These are phyloP conservation scores for Odontamblyopus rebecca DNA, from an alignment of 2,797 vertebrate genomes.

Conservation along the genomic window DNA sequence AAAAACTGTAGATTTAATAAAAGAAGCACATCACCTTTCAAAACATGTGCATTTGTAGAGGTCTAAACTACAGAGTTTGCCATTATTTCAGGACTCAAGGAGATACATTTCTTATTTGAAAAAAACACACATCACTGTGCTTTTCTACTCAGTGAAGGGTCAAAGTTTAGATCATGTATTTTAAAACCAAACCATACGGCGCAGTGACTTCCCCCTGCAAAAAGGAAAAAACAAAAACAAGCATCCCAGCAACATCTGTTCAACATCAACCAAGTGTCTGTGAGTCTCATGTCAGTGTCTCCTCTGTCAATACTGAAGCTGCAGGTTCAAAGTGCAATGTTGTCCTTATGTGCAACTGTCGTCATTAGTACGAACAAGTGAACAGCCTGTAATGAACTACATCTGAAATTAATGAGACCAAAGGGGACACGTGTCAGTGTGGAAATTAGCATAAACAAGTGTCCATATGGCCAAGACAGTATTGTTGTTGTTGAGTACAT, in stretches of 20 bases:
- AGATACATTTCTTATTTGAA: no score
- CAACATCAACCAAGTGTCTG: conserved; percentile 47
- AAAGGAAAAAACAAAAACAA: conserved; percentile 22
- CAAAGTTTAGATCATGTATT: conserved; percentile 27
- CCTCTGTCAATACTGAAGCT: conserved; percentile 36
- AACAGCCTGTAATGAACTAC: conserved; percentile 1
- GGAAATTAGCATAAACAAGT: neutral
- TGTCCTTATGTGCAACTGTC: conserved; percentile 7
- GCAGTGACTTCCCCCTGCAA: conserved; percentile 35
- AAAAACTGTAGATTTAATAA: no score
- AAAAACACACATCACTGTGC: no score
- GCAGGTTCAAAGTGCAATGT: conserved; percentile 7
- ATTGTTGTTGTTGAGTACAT: no score
- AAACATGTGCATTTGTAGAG: no score
- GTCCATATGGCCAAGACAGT: neutral
- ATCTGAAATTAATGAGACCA: conserved; percentile 4
- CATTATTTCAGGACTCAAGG: no score
- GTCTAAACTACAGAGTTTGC: no score
- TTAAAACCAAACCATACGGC: conserved; percentile 62
- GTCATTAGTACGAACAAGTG: neutral
- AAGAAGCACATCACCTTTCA: no score
- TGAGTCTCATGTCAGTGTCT: conserved; percentile 37
- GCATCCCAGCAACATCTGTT: conserved; percentile 59
- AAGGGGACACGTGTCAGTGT: neutral
- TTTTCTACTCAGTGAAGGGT: neutral